Evolutionary conservation across 2,113 vertebrate genomes (phyloP).

Genomic region (Rhombomys opimus): DNA sequence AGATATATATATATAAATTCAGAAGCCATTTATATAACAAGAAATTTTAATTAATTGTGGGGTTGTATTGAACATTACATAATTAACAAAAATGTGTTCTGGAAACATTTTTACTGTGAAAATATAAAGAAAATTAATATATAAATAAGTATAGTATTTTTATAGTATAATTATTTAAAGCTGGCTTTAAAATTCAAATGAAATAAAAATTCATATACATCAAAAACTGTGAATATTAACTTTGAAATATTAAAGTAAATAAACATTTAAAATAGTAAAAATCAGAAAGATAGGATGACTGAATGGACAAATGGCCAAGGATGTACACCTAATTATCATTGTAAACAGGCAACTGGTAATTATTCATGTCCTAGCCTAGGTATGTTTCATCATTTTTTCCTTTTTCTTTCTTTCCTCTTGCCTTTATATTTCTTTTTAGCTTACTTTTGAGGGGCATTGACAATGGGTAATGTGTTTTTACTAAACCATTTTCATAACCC

Average conservation of each 20-base stretch:
- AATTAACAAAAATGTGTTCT: neutral
- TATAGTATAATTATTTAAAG: neutral
- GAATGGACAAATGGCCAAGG: neutral
- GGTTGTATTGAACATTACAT: neutral
- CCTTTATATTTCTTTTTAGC: neutral
- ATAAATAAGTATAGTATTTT: neutral
- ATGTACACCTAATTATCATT: neutral
- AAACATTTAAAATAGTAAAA: conserved; percentile 32
- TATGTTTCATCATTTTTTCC: neutral
- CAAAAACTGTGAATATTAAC: neutral
- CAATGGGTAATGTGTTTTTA: neutral
- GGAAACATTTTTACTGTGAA: neutral
- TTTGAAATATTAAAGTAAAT: neutral
- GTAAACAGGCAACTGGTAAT: neutral
- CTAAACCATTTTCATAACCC: neutral
- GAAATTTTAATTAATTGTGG: neutral
- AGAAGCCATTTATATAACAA: neutral
- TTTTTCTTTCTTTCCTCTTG: neutral
- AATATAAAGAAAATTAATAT: neutral
- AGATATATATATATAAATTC: neutral
- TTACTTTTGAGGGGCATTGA: neutral
- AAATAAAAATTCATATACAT: neutral
- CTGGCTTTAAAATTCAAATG: neutral
- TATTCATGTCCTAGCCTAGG: neutral
- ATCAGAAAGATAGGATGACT: neutral